phyloP scores from a whole-genome alignment of 2,797 vertebrate genomes.

The Zenarchopterus dispar region DNA sequence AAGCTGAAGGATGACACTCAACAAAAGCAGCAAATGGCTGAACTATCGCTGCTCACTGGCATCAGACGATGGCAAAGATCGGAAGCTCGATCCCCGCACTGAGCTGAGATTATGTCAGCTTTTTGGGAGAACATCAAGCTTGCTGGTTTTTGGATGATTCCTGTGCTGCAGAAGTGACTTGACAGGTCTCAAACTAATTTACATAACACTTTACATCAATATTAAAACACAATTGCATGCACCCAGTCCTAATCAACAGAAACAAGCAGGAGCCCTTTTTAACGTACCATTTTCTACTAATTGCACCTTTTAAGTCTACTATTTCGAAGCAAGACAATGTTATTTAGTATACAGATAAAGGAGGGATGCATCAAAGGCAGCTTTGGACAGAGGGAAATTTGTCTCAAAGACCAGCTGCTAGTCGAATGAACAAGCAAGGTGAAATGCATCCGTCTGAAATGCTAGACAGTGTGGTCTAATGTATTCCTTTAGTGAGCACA shows the following conservation, averaged over 20 bases:
- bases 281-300: neutral
- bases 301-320: neutral
- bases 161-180: neutral
- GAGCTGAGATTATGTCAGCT: neutral
- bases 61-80: neutral
- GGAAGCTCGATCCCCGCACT: neutral
- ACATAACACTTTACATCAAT: neutral
- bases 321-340: neutral
- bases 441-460: conserved; percentile 2
- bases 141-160: neutral
- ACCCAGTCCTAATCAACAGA: neutral
- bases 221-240: neutral
- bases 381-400: neutral
- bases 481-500: conserved; percentile 20
- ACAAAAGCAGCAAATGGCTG: neutral
- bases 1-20: neutral
- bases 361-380: neutral
- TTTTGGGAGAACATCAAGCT: neutral
- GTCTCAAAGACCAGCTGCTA: neutral
- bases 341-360: neutral
- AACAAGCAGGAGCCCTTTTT: neutral
- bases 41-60: neutral
- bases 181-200: neutral
- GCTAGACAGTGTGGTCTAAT: neutral
- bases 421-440: neutral